Conservation (phyloP, 2,888 invertebrate genomes). For the Labia minor region DNA sequence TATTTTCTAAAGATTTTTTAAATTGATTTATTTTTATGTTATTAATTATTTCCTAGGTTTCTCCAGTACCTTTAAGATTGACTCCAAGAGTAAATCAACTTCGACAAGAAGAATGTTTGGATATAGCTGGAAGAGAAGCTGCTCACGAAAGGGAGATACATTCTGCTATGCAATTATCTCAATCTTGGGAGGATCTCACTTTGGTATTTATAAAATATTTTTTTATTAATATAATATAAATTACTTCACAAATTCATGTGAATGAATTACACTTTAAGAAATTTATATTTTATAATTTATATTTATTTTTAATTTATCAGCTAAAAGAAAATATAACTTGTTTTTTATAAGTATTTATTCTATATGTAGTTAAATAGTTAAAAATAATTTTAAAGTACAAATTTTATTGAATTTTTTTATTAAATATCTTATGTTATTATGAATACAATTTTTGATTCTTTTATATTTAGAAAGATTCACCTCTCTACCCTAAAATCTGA, state of each 20-base stretch:
- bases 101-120: slow-evolving; percentile 72
- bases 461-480: too few relatives aligned
- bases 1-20: slow-evolving; percentile 23
- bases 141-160: slow-evolving; percentile 87
- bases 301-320: too few relatives aligned
- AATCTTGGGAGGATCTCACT: slow-evolving; percentile 86
- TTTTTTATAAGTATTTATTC: background rate
- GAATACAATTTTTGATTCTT: too few relatives aligned
- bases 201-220: slow-evolving; percentile 41
- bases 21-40: slow-evolving; percentile 24
- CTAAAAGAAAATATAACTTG: background rate
- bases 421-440: too few relatives aligned
- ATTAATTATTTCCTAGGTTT: slow-evolving; percentile 21
- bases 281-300: too few relatives aligned
- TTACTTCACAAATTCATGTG: too few relatives aligned
- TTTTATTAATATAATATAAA: too few relatives aligned
- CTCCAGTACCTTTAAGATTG: slow-evolving; percentile 51
- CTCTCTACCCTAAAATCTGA: too few relatives aligned
- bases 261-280: too few relatives aligned
- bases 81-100: slow-evolving; percentile 81
- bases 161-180: slow-evolving; percentile 86
- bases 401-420: background rate
- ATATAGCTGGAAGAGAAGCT: slow-evolving; percentile 71
- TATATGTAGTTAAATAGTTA: slow-evolving; percentile 21
- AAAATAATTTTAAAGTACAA: background rate